phyloP scores from a whole-genome alignment of 2,113 vertebrate genomes.

The Rhipidura dahli region DNA sequence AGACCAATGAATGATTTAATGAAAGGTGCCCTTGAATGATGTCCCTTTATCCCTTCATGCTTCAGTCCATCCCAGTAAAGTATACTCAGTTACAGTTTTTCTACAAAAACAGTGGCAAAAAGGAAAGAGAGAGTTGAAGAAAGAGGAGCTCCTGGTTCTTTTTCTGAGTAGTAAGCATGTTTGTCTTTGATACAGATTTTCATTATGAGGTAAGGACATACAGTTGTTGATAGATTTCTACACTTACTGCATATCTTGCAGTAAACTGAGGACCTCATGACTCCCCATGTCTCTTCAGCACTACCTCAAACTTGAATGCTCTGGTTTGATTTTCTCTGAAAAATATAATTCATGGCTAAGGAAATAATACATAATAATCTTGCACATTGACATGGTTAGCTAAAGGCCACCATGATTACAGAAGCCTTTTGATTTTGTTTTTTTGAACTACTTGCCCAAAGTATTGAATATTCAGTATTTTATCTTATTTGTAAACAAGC shows the following conservation, averaged over 20 bases:
- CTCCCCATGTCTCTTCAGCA: not conserved
- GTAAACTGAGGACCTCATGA: rapidly evolving
- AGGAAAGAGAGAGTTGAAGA: not conserved
- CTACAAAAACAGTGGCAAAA: not conserved
- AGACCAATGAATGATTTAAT: not conserved
- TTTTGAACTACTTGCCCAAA: not conserved
- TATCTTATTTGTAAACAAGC: not conserved
- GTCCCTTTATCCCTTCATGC: not conserved
- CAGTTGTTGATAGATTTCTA: not conserved
- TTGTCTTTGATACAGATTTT: not conserved
- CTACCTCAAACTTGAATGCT: not conserved
- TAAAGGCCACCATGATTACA: not conserved
- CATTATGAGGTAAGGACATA: not conserved
- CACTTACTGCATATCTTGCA: not conserved
- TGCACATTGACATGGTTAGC: not conserved
- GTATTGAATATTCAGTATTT: not conserved
- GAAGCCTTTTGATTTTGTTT: not conserved
- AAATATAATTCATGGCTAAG: not conserved
- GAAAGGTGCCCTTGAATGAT: not conserved
- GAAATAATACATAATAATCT: not conserved
- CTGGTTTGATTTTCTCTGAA: not conserved
- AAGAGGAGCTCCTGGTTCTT: not conserved
- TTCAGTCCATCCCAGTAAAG: not conserved
- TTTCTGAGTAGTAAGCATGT: not conserved
- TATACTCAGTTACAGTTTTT: not conserved